Evolutionary conservation across 2,113 vertebrate species (phyloP), one percentile per base, ranked within the genome.

Genomic region (Nycticorax nycticorax): DNA sequence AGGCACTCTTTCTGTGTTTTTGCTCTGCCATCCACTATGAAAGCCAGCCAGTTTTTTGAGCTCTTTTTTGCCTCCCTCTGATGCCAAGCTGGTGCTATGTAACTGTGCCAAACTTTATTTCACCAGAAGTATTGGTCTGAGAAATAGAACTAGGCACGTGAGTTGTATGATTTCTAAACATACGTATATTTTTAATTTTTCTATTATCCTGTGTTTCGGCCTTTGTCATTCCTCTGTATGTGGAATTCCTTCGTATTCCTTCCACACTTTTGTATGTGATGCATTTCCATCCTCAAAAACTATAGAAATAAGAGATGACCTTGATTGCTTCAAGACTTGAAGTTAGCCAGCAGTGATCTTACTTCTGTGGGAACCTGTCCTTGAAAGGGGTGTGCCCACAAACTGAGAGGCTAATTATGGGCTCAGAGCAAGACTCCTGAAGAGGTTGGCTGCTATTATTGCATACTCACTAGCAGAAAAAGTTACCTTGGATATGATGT

Each of bases 371-470:
- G 64, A 88, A 5, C 50, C 55, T 74, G 78, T 80, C 82, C 82
- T 96, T 96, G 92, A 85, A 89, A 66, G 53, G 95, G 67, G 33
- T 92, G n/a, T 85, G 85, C 72, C 85, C 71, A 93, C 78, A 83
- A 88, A 74, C 74, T 62, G 50, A 69, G 85, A 75, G 68, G 74
- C 85, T 95, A 74, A 93, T 80, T 88, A 59, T 59, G 82, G 71
- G 67, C 63, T 88, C 12, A 32, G 75, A 88, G 90, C 81, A 92
- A 45, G 75, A 62, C 90, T 94, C 14, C 33, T 94, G 85, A 93
- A 53, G 81, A 89, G 71, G 57, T 85, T 0, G 4, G 56, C 94
- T 80, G 85, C 75, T 95, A 43, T 83, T 96, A 96, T 93, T 86
- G 8, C 1, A 3, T 72, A 16, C 33, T 88, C 19, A 13, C 82